Base-by-base conservation (phyloP, 2,797 vertebrate species). In the Oryzias sinensis region DNA sequence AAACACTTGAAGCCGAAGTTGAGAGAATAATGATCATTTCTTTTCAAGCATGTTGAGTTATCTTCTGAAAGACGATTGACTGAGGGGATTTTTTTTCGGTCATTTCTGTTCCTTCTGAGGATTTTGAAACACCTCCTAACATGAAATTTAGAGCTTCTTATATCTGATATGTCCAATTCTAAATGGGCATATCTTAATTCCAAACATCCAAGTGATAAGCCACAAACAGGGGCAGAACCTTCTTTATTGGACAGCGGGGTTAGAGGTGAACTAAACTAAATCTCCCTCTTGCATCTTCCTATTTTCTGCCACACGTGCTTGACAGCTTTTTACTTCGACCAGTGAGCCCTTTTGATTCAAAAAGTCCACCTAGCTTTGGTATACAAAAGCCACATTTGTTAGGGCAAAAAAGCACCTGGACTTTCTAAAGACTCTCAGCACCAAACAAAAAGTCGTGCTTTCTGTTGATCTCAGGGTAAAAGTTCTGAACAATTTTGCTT, bases 261-360 rank as follows among this genome's bases (percentile, higher is more conserved):
- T 62, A 68, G 64, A 79, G 72, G 65, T 71, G 54, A 77, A 51
- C 78, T 68, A 60, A 68, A 76, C 58, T 49, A 14, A 18, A 6
- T 0, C 43, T 0, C 42, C 59, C 24, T 48, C 49, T 55, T 67
- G 50, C 49, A 69, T 47, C 51, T 44, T 66, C 33, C 44, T 64
- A 18, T 13, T 54, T 56, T 57, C 13, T 68, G 22, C 56, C 59
- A 59, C 49, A 65, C 56, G 29, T 43, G 50, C 51, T 44, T 52
- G 49, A 20, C 47, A 43, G 27, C 49, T 16, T 29, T 15, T 17
- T 43, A 20, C 64, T 40, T 55, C 41, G 5, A 56, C 49, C 53
- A 62, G 1, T 53, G 44, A 74, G 17, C 3, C 16, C 40, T 56
- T 53, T 6, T 27, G 58, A 49, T 59, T 0, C 29, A 33, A 33